Conservation (phyloP, 2,113 vertebrate genomes). For the Notechis scutatus region DNA sequence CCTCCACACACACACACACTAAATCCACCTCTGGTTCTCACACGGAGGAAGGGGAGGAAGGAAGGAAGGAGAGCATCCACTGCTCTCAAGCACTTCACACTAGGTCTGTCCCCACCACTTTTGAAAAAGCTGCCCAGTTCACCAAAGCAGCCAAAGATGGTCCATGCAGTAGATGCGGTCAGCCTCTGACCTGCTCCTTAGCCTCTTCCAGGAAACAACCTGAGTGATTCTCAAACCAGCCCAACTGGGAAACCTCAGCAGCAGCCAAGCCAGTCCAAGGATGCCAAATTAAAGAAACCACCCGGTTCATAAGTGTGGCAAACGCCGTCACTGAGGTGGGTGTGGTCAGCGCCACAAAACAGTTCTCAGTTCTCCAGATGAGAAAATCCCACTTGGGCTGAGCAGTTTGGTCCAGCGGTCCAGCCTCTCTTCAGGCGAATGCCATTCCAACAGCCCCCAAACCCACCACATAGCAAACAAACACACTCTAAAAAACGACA, state of each 20-base stretch:
- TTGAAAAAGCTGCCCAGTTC: too few relatives aligned
- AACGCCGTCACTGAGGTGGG: neutral
- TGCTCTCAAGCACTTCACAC: too few relatives aligned
- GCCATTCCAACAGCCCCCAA: neutral
- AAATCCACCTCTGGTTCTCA: too few relatives aligned
- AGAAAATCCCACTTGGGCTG: neutral
- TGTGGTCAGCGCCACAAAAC: neutral
- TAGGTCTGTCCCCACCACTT: too few relatives aligned
- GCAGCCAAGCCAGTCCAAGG: too few relatives aligned
- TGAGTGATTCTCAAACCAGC: too few relatives aligned
- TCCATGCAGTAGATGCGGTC: too few relatives aligned
- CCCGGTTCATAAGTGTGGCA: neutral
- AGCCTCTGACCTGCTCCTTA: neutral
- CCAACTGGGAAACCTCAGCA: neutral
- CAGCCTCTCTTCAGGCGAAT: neutral
- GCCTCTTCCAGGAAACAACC: neutral
- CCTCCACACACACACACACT: too few relatives aligned
- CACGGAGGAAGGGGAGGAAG: too few relatives aligned
- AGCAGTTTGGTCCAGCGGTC: neutral
- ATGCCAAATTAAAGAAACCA: too few relatives aligned
- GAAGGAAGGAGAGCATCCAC: too few relatives aligned
- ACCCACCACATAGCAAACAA: neutral
- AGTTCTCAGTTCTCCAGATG: neutral
- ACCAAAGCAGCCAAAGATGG: too few relatives aligned
- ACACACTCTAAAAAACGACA: neutral